These are phyloP conservation scores for Branchellion lobata DNA, from an alignment of 2,888 invertebrate species.

Conservation along the genomic window DNA sequence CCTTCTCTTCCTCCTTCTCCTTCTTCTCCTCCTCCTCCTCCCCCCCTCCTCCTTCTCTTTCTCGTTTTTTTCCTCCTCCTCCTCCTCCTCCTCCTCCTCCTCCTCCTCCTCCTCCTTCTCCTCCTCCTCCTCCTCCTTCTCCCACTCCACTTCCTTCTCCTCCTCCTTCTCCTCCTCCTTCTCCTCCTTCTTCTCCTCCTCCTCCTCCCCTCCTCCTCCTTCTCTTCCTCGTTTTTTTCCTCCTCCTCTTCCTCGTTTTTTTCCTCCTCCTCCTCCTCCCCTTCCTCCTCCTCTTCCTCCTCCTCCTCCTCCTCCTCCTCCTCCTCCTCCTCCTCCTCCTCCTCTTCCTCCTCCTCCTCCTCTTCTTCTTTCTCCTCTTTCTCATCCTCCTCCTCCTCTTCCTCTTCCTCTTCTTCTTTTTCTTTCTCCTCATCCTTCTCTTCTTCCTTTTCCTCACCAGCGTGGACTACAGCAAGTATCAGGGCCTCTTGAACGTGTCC, in stretches of 20 bases:
- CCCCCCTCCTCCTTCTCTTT: no score
- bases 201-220: background rate
- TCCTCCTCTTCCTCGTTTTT: background rate
- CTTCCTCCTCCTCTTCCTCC: background rate
- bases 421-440: no score
- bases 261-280: background rate
- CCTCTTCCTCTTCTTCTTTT: no score
- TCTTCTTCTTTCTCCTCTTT: background rate
- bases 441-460: constrained; percentile 50
- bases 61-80: no score
- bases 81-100: background rate
- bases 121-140: background rate
- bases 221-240: background rate
- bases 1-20: no score
- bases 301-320: background rate
- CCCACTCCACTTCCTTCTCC: no score
- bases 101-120: background rate
- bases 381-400: no score
- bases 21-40: no score
- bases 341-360: background rate
- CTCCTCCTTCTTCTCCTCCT: background rate
- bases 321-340: background rate
- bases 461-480: constrained; percentile 58
- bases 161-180: background rate
- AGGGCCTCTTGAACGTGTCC: constrained; percentile 56